These are phyloP conservation scores for Ammodytes dubius DNA, from an alignment of 2,113 vertebrate genomes.

Conservation along the genomic window DNA sequence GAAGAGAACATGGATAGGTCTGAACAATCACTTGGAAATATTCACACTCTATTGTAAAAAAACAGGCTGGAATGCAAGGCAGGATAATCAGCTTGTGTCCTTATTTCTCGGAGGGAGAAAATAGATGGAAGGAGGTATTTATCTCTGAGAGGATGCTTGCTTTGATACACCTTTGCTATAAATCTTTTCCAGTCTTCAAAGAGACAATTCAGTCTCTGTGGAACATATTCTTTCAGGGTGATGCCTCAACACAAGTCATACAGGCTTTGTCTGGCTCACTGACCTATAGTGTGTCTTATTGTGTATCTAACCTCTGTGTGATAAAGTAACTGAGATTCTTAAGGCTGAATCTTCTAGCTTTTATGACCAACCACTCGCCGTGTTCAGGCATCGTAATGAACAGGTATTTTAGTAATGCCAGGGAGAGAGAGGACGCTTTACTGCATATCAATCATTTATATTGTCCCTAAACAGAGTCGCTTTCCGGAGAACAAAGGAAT, in stretches of 20 bases:
- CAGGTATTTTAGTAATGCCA: constrained; percentile 63
- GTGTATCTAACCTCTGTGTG: constrained; percentile 39
- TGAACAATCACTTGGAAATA: constrained; percentile 26
- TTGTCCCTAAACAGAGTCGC: constrained; percentile 70
- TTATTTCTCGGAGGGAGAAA: constrained; percentile 51
- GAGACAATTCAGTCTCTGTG: constrained; percentile 57
- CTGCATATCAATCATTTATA: constrained; percentile 81
- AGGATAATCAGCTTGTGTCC: constrained; percentile 31
- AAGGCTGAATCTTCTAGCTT: constrained; percentile 3
- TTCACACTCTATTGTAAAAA: constrained; percentile 27
- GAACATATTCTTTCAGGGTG: constrained; percentile 53
- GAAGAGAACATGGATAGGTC: neutral
- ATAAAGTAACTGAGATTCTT: constrained; percentile 50
- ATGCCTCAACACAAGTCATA: constrained; percentile 47
- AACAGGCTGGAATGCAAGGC: constrained; percentile 39
- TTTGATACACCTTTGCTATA: constrained; percentile 72
- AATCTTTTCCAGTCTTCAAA: constrained; percentile 73
- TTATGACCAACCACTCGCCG: neutral
- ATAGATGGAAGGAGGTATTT: constrained; percentile 65
- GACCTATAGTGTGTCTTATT: constrained; percentile 55
- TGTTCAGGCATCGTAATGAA: constrained; percentile 22
- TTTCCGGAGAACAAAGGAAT: constrained; percentile 62
- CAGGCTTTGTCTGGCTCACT: constrained; percentile 51
- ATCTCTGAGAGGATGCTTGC: constrained; percentile 61
- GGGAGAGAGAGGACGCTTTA: constrained; percentile 16